phyloP scores from a whole-genome alignment of 2,113 vertebrate species.

The Malurus alboscapulatus region DNA sequence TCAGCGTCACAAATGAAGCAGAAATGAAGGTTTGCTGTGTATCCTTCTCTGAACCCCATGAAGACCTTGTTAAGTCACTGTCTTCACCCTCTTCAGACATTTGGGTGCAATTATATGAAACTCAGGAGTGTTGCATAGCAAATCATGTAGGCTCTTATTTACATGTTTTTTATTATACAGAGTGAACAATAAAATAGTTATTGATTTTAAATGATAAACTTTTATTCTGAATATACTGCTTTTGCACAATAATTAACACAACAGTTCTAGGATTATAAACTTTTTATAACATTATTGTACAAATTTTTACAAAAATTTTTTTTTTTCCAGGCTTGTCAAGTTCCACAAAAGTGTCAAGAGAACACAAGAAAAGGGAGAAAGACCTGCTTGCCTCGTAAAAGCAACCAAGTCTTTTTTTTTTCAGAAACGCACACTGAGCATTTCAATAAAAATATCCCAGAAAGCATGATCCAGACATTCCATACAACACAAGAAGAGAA shows the following conservation, averaged over 20 bases:
- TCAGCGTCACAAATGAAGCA: neutral
- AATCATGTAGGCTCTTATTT: neutral
- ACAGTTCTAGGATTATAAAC: slow-evolving; percentile 91
- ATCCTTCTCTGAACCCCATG: neutral
- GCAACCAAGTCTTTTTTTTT: slow-evolving; percentile 66
- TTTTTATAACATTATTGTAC: slow-evolving; percentile 95
- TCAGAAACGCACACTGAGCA: slow-evolving; percentile 73
- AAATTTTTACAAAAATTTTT: slow-evolving; percentile 97
- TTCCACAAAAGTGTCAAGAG: slow-evolving; percentile 96
- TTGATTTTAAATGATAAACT: slow-evolving; percentile 90
- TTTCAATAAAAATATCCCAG: slow-evolving; percentile 74
- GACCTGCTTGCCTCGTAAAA: slow-evolving; percentile 56
- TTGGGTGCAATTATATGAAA: neutral
- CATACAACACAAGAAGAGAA: slow-evolving; percentile 68
- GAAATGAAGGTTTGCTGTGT: neutral
- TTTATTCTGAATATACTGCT: slow-evolving; percentile 99
- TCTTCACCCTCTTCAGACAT: neutral
- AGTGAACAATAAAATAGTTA: neutral
- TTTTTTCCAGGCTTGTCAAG: slow-evolving; percentile 86
- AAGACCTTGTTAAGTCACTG: neutral
- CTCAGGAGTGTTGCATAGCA: neutral
- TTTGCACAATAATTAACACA: slow-evolving; percentile 96
- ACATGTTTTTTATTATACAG: neutral
- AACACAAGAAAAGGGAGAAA: slow-evolving; percentile 87
- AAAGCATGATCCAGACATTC: slow-evolving; percentile 80